These are phyloP conservation scores for Alosa sapidissima DNA, from an alignment of 2,797 vertebrate species.

Conservation along the genomic window DNA sequence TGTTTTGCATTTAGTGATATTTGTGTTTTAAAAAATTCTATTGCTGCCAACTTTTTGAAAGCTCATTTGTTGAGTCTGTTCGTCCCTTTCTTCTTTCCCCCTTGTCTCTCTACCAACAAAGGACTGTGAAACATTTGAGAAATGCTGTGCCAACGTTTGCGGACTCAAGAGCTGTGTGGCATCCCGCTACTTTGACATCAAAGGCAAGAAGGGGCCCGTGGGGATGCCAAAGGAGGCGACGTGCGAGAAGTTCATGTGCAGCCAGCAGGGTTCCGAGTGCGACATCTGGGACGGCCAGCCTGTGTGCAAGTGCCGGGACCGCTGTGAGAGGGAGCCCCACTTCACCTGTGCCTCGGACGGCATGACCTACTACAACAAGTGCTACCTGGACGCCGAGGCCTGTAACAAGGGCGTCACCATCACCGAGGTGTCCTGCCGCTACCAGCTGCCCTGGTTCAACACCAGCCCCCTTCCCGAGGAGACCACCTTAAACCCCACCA, in stretches of 20 bases:
- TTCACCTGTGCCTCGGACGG: conserved; percentile 98
- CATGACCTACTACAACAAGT: conserved; percentile 98
- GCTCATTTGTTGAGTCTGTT: conserved; percentile 10
- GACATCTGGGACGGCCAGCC: conserved; percentile 99
- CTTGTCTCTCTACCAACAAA: conserved; percentile 54
- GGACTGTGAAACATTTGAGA: conserved; percentile 97
- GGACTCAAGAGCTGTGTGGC: conserved; percentile 96
- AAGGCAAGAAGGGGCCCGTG: conserved; percentile 88
- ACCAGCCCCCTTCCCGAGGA: conserved; percentile 87
- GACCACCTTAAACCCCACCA: conserved; percentile 87
- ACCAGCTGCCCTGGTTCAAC: conserved; percentile 92
- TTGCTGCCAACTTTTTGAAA: not conserved
- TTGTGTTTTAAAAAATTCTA: not conserved
- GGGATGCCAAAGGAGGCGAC: conserved; percentile 93
- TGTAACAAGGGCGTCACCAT: conserved; percentile 92
- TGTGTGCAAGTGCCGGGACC: conserved; percentile 94
- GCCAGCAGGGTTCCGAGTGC: conserved; percentile 95
- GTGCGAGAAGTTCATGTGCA: conserved; percentile 95
- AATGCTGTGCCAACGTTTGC: conserved; percentile 96
- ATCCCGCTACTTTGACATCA: conserved; percentile 89
- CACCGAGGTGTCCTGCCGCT: conserved; percentile 90
- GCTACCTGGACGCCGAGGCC: conserved; percentile 98
- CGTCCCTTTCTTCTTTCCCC: not conserved
- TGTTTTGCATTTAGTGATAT: not conserved
- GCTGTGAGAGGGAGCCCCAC: conserved; percentile 95